Evolutionary conservation across 2,113 vertebrate species (phyloP).

Genomic region (Maccullochella peelii): DNA sequence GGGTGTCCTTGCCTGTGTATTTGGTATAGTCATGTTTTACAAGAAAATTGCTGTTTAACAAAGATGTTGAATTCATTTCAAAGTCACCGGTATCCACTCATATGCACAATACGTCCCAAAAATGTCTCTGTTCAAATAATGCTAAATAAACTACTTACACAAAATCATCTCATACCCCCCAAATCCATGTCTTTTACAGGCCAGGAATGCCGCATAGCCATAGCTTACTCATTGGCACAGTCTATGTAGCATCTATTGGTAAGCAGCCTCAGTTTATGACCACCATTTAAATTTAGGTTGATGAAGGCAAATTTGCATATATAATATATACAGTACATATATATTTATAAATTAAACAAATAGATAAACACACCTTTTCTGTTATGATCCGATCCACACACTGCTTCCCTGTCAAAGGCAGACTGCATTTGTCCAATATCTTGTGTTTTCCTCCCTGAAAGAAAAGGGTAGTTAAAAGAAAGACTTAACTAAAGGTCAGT

Average conservation of each 20-base stretch:
- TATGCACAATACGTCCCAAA: neutral
- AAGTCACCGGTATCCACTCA: neutral
- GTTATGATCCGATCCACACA: slow-evolving; percentile 98
- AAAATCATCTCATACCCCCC: neutral
- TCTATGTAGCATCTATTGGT: slow-evolving; percentile 11
- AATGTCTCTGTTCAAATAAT: neutral
- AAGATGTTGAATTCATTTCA: neutral
- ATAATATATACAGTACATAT: no score
- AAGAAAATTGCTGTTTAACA: neutral
- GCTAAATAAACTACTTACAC: neutral
- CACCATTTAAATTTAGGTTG: no score
- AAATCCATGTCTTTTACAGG: neutral
- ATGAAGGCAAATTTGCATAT: no score
- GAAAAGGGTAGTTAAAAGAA: neutral
- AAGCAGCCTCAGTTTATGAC: slow-evolving; percentile 15
- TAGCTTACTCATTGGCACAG: neutral
- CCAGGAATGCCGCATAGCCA: neutral
- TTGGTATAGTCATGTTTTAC: neutral
- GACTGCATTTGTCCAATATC: slow-evolving; percentile 93
- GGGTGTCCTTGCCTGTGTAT: neutral
- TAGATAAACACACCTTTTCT: slow-evolving; percentile 89
- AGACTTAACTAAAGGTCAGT: neutral
- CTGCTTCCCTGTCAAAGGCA: slow-evolving; percentile 95
- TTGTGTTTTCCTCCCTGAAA: slow-evolving; percentile 93
- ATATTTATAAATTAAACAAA: neutral